phyloP scores from a whole-genome alignment of 2,797 vertebrate genomes.

The Limosa lapponica region DNA sequence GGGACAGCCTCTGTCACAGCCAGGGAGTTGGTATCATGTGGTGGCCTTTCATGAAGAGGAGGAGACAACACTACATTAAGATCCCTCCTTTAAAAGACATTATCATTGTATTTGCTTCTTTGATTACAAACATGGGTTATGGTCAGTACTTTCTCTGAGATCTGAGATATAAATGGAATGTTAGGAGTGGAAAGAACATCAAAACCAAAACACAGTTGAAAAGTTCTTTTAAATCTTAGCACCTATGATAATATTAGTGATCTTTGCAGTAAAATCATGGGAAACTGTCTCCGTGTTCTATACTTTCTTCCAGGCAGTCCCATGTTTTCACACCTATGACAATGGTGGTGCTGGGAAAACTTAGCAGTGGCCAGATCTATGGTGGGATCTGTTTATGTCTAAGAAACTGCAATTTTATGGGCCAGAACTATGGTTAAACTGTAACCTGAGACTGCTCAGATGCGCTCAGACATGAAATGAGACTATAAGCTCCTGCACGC shows the following conservation, averaged over 20 bases:
- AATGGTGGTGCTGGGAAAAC: background rate
- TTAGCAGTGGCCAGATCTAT: background rate
- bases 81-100: background rate
- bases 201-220: background rate
- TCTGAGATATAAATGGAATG: background rate
- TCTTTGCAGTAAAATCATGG: background rate
- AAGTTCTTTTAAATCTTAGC: background rate
- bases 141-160: background rate
- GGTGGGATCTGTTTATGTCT: background rate
- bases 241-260: background rate
- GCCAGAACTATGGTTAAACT: background rate
- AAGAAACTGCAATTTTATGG: background rate
- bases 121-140: background rate
- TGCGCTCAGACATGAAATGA: background rate
- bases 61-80: background rate
- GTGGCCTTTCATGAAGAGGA: background rate
- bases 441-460: background rate
- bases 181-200: background rate
- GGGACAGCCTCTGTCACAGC: fast-evolving
- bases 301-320: background rate
- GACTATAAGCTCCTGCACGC: background rate
- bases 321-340: background rate
- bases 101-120: background rate
- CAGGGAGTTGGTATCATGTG: fast-evolving
- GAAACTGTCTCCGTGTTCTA: background rate